These are phyloP conservation scores for Lepidurus couesii DNA, from an alignment of 1,140 invertebrate species.

Conservation along the genomic window DNA sequence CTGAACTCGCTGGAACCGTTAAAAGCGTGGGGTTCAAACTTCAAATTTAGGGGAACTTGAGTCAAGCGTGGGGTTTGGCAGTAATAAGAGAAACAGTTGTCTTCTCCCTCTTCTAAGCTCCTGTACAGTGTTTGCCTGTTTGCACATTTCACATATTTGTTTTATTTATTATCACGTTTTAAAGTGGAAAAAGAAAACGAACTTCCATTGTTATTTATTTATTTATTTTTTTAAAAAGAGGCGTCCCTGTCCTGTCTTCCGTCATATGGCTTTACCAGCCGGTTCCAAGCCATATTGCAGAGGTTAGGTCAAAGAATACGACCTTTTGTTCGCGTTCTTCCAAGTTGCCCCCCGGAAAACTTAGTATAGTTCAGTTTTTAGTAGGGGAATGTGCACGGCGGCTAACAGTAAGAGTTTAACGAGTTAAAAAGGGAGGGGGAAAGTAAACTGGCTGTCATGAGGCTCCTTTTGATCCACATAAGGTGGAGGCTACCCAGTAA, in stretches of 20 bases:
- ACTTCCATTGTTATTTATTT: not conserved
- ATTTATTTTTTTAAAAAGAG: not conserved
- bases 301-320: conserved; percentile 22
- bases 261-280: not conserved
- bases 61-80: not conserved
- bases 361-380: not conserved
- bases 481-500: conserved; percentile 15
- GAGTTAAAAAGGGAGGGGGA: conserved; percentile 14
- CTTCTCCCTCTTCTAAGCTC: too few species aligned
- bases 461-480: conserved; percentile 8
- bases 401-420: conserved; percentile 13
- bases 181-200: too few species aligned
- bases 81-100: not conserved
- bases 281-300: not conserved
- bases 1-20: not conserved
- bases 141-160: too few species aligned
- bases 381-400: not conserved
- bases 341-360: not conserved
- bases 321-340: conserved; percentile 1
- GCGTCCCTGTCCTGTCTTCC: not conserved
- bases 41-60: not conserved
- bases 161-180: too few species aligned
- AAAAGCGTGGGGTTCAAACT: not conserved
- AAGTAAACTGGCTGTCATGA: conserved; percentile 6
- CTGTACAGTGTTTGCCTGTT: not conserved